Evolutionary conservation across 2,888 invertebrate genomes (phyloP), one percentile per base, ranked within the genome.

Genomic region (Cabera pusaria): DNA sequence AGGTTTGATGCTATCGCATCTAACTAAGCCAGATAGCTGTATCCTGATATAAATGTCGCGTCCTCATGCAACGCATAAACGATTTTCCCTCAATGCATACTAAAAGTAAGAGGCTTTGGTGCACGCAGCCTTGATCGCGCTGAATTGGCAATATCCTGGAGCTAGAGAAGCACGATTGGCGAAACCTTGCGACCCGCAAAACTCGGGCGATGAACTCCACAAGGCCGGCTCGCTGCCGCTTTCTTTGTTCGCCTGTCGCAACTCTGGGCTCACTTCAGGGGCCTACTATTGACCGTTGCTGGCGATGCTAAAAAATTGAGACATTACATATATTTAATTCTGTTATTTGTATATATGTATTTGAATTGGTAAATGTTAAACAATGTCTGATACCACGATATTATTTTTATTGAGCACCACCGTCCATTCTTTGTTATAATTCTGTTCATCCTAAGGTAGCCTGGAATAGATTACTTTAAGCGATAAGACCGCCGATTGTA

Each of bases 141-240:
- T 76, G 80, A 83, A 85, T 88, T 88, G 85, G 84, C 86, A 88
- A 87, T 87, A 87, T 87, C 87, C 87, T 87, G 85, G 86, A 85
- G 85, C 75, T 64, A 71, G 82, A 82, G 85, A 83, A 84, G 84
- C 81, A 80, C 79, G 86, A 78, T 79, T 87, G 87, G 87, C 84
- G 84, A 87, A 88, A 88, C 87, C 87, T 88, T 87, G 87, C 81
- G 84, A 84, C 84, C 83, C 71, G 86, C 86, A 78, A 81, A 88
- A 86, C 71, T 85, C 87, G 87, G 87, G 78, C 88, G 81, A 83
- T 79, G 87, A 87, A 86, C 88, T 77, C 77, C 53, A 66, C 84
- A 87, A 87, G 88, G 87, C 85, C 83, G 74, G 61, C 60, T 65
- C 67, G 78, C 68, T 75, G 71, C 72, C 75, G 85, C 88, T 87